Percentiles rank a stretch among this genome's conserved stretches.
Evolutionary conservation across 2,888 invertebrate genomes (phyloP).

Genomic region (Gari tellinella): DNA sequence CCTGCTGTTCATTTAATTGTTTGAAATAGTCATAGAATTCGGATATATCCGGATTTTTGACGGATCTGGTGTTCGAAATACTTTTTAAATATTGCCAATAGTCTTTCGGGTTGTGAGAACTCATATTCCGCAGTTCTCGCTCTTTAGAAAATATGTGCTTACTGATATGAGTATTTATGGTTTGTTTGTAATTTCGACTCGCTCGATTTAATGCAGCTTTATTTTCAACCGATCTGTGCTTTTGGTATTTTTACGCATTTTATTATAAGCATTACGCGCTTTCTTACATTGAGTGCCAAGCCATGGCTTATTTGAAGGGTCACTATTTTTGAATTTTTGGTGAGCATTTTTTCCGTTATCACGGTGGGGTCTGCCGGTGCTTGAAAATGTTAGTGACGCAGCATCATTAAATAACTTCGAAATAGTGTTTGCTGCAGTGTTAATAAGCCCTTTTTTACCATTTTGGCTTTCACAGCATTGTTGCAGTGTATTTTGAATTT

Average conservation of each 20-base stretch:
- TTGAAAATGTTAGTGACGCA: too few relatives aligned
- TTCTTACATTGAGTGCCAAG: slow-evolving; percentile 35
- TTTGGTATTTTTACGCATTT: slow-evolving; percentile 10
- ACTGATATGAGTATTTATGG: slow-evolving; percentile 6
- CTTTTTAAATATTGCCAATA: slow-evolving; percentile 17
- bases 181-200: slow-evolving; percentile 14
- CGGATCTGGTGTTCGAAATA: too few relatives aligned
- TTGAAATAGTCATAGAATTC: slow-evolving; percentile 3
- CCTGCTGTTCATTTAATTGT: slow-evolving; percentile 1
- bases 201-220: slow-evolving; percentile 1
- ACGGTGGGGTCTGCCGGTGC: too few relatives aligned
- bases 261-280: slow-evolving; percentile 21
- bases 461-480: too few relatives aligned
- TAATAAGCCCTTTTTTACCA: too few relatives aligned
- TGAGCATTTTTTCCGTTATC: too few relatives aligned
- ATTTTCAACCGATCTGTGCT: slow-evolving; percentile 3
- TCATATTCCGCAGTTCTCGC: slow-evolving; percentile 6
- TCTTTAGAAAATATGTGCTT: background rate
- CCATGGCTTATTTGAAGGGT: too few relatives aligned
- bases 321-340: too few relatives aligned
- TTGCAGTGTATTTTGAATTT: too few relatives aligned
- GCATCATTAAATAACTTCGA: too few relatives aligned
- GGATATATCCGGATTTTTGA: background rate
- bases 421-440: too few relatives aligned
- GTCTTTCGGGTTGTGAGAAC: background rate